Evolutionary conservation across 1,140 invertebrate genomes (phyloP), one percentile per base, ranked within the genome.

Genomic region (Idris sp.): DNA sequence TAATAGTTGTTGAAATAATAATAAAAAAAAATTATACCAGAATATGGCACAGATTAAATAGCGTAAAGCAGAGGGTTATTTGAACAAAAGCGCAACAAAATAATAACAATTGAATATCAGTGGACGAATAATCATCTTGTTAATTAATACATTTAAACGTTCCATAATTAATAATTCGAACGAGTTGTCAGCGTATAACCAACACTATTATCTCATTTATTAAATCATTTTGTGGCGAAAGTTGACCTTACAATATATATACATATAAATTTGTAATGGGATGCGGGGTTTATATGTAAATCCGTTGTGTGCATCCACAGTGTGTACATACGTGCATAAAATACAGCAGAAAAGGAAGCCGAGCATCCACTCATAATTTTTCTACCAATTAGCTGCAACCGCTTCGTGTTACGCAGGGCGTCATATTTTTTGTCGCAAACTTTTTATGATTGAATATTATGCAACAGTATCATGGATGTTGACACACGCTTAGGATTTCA

Each of bases 321-420:
- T 51, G 11, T 15, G 33, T 26, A 31, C n/a, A 31, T 25, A 28
- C 11, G 11, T 9, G 7, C n/a, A 46, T 59, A 36, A 67, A 61
- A 49, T 40, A 41, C 31, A 14, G 48, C 35, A 44, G 71, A 54
- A 61, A 74, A 74, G 41, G 61, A 74, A 65, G 33, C 54, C 40
- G 54, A 16, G 69, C 61, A 62, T 74, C 41, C 58, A 51, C 72
- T 68, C 51, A 68, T 74, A 61, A 74, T 74, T 74, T 68, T 68
- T 68, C 64, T 74, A 68, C 72, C 72, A 74, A 74, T 74, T 64
- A 68, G 72, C 64, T 54, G 49, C 62, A 46, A 58, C 62, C 58
- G 43, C 72, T 49, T 68, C 56, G 44, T 51, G 58, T 68, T 65
- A 68, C 38, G 61, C 48, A 61, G 46, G 49, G 61, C 69, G 61